Evolutionary conservation across 2,113 vertebrate genomes (phyloP).

Genomic region (Corvus moneduloides): DNA sequence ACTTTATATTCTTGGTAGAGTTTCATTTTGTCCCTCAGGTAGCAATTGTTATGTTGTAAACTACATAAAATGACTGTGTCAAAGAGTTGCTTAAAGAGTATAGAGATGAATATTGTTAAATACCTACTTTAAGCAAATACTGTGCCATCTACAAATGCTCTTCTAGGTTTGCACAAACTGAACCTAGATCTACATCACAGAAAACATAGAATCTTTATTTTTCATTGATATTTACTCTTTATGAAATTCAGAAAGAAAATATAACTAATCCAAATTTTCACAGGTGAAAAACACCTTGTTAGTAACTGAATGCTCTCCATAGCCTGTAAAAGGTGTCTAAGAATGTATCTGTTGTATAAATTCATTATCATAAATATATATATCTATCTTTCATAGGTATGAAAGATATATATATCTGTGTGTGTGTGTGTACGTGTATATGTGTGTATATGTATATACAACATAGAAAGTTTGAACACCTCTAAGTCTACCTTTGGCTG

Average conservation of each 20-base stretch:
- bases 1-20: neutral
- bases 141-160: neutral
- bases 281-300: neutral
- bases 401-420: neutral
- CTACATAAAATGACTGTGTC: slow-evolving; percentile 2
- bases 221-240: neutral
- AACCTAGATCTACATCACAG: neutral
- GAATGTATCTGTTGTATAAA: neutral
- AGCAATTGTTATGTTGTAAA: slow-evolving; percentile 18
- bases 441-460: neutral
- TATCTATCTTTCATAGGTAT: neutral
- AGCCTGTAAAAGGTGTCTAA: neutral
- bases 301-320: neutral
- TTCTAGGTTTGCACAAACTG: neutral
- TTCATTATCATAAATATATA: neutral
- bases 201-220: neutral
- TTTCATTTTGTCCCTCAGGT: slow-evolving; percentile 22
- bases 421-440: neutral
- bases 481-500: neutral
- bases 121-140: neutral
- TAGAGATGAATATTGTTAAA: neutral
- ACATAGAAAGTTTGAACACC: neutral
- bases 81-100: neutral
- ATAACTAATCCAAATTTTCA: neutral
- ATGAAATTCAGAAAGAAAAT: neutral